phyloP scores from a whole-genome alignment of 2,888 invertebrate genomes.

The Diarsia dahlii region DNA sequence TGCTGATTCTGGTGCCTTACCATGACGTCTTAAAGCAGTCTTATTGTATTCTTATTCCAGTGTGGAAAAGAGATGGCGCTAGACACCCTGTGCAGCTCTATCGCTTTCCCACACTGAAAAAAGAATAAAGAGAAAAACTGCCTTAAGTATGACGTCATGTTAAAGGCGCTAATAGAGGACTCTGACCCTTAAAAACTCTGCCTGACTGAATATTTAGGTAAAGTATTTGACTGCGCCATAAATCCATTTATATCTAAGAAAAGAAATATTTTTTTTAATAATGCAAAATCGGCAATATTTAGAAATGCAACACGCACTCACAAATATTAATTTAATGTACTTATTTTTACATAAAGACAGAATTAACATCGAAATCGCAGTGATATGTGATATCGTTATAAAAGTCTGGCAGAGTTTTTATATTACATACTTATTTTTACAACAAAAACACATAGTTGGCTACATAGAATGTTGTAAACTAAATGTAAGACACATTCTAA shows the following conservation, averaged over 20 bases:
- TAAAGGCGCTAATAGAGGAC: slow-evolving; percentile 16
- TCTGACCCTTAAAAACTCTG: slow-evolving; percentile 44
- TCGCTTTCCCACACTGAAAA: too few species aligned
- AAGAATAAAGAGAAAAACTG: too few species aligned
- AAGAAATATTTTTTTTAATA: neutral
- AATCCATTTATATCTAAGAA: neutral
- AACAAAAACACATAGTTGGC: slow-evolving; percentile 75
- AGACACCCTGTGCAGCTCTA: too few species aligned
- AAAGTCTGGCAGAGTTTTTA: slow-evolving; percentile 41
- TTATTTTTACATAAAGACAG: neutral
- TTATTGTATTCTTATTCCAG: too few species aligned
- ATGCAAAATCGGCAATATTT: slow-evolving; percentile 27
- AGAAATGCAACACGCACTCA: slow-evolving; percentile 41
- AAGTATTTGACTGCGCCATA: slow-evolving; percentile 7
- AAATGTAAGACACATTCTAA: slow-evolving; percentile 70
- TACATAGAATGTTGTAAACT: slow-evolving; percentile 73
- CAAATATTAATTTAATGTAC: slow-evolving; percentile 4
- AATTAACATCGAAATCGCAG: slow-evolving; percentile 1
- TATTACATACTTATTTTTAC: slow-evolving; percentile 79
- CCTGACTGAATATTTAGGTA: slow-evolving; percentile 22
- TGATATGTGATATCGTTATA: slow-evolving; percentile 14
- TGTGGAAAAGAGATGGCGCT: too few species aligned
- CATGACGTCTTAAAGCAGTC: too few species aligned
- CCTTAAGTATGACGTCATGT: too few species aligned
- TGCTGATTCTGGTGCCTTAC: neutral